Evolutionary conservation across 2,888 invertebrate genomes (phyloP), one percentile per base, ranked within the genome.

Genomic region (Iphiclides podalirius): DNA sequence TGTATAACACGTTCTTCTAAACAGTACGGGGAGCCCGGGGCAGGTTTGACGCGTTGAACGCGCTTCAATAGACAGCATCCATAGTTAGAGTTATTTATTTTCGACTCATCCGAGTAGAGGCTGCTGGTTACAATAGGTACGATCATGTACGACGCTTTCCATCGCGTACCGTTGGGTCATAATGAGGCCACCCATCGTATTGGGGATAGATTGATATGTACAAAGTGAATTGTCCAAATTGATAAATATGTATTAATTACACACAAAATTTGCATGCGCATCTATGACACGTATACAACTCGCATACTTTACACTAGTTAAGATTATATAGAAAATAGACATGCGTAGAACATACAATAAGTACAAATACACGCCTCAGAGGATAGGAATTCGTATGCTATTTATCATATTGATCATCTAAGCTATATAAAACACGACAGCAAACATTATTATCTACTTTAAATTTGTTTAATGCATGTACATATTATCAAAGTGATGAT

Each of bases 1-100:
- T 88, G 78, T 88, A 88, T 86, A 85, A 74, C 82, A 87, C 79
- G 67, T 86, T 88, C 85, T 79, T 80, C 84, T 88, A 86, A 85
- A 76, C 75, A 28, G 31, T 31, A 69, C 68, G 72, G 66, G n/a
- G 70, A 67, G 65, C 62, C 1, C 26, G 82, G 85, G 87, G 75
- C 82, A 88, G 88, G 88, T 88, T 85, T 84, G n/a, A n/a, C n/a
- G 75, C 70, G 75, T 60, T 66, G 61, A 65, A 65, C 70, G 70
- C 66, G 70, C 70, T 72, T 71, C 62, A 49, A 73, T 78, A 80
- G 79, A 73, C 61, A 61, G 71, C 72, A 68, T 78, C 59, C 59
- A 66, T 64, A 74, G 69, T 68, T 77, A 75, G 77, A 69, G 33
- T 55, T 9, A n/a, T 17, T 28, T 36, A 36, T n/a, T n/a, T 46